Conservation (phyloP, 37 sponge, comb jelly and placozoan genomes). For the Axinella damicornis region DNA sequence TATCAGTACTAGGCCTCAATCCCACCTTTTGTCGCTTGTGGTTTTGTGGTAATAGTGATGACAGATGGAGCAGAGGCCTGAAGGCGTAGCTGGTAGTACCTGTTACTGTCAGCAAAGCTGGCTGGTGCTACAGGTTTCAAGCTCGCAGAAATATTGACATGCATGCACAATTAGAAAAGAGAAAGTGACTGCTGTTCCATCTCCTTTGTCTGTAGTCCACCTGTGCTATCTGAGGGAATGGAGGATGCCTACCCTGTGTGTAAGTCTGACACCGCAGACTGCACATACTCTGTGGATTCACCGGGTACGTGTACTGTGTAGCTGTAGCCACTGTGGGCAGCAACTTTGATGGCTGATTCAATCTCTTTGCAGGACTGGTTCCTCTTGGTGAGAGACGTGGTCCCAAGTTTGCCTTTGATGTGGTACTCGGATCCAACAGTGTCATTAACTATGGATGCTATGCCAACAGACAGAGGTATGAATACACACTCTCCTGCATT, state of each 20-base stretch:
- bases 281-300: constrained; percentile 48
- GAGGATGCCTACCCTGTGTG: constrained; percentile 19
- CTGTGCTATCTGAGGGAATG: not conserved
- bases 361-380: constrained; percentile 38
- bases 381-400: constrained; percentile 40
- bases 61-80: too few relatives aligned
- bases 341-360: too few relatives aligned
- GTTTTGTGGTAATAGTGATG: too few relatives aligned
- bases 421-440: constrained; percentile 46
- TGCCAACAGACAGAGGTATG: constrained; percentile 61
- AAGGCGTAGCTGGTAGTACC: too few relatives aligned
- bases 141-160: too few relatives aligned
- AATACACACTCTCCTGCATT: not conserved
- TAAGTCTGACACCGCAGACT: constrained; percentile 35
- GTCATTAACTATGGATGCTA: constrained; percentile 73
- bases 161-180: too few relatives aligned
- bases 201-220: not conserved
- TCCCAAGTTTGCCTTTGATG: constrained; percentile 63
- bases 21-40: too few relatives aligned
- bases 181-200: too few relatives aligned
- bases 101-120: too few relatives aligned
- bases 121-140: too few relatives aligned
- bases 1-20: too few relatives aligned
- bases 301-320: constrained; percentile 32
- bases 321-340: too few relatives aligned